phyloP scores from a whole-genome alignment of 1,140 invertebrate species.

The Vollenhovia emeryi region DNA sequence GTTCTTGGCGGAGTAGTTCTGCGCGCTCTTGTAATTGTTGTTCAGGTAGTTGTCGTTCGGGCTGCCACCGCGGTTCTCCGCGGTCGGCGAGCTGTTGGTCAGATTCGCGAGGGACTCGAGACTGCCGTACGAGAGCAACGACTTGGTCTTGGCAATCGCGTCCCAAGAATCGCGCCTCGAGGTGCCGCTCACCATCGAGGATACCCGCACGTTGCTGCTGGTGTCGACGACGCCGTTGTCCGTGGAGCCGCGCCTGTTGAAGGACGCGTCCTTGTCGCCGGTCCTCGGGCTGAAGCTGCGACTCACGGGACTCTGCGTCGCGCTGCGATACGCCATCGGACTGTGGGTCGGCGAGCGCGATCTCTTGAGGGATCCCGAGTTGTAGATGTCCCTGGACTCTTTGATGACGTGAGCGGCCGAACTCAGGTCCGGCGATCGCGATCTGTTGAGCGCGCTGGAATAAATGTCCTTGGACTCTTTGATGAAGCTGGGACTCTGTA shows the following conservation, averaged over 20 bases:
- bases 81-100: constrained; percentile 82
- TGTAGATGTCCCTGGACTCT: constrained; percentile 82
- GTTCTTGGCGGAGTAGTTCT: constrained; percentile 73
- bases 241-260: constrained; percentile 74
- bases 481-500: constrained; percentile 77
- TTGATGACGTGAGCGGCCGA: constrained; percentile 76
- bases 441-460: constrained; percentile 72
- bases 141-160: constrained; percentile 91
- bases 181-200: constrained; percentile 88
- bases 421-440: constrained; percentile 80
- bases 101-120: constrained; percentile 89
- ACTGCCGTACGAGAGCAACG: constrained; percentile 89
- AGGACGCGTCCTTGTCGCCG: constrained; percentile 81
- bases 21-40: constrained; percentile 75
- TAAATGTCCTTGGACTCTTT: constrained; percentile 82
- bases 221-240: constrained; percentile 87
- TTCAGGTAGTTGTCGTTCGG: constrained; percentile 43
- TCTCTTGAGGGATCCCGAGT: constrained; percentile 77
- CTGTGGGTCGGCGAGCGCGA: constrained; percentile 78
- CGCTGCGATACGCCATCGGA: constrained; percentile 72
- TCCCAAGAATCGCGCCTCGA: constrained; percentile 92
- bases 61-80: constrained; percentile 32
- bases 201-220: constrained; percentile 89
- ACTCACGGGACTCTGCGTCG: constrained; percentile 78
- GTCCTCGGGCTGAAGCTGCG: constrained; percentile 83